A percentile compares a stretch with the other conserved stretches of the same genome.
phyloP scores from a whole-genome alignment of 2,113 vertebrate genomes.

The Xenus cinereus region DNA sequence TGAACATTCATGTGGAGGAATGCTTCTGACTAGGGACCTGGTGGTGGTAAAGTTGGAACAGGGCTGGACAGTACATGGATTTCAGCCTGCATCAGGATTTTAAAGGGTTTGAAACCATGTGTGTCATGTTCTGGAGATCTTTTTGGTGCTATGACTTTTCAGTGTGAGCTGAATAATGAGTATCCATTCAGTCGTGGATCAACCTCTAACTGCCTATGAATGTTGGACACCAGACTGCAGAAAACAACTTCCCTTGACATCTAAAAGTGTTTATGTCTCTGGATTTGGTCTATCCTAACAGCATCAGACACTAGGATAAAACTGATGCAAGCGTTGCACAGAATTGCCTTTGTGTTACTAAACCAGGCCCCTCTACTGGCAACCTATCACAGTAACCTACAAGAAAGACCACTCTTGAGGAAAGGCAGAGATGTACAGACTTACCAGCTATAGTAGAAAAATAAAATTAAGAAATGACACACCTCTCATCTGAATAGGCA shows the following conservation, averaged over 20 bases:
- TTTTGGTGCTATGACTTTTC: not conserved
- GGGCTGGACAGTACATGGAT: not conserved
- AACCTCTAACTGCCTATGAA: not conserved
- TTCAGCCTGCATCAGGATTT: not conserved
- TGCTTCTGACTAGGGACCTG: not conserved
- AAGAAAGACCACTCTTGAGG: accelerated
- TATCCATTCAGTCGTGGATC: not conserved
- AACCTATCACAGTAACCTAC: not conserved
- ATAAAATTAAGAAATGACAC: not conserved
- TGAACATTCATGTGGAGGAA: accelerated
- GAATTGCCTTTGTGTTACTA: not conserved
- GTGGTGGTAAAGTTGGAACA: not conserved
- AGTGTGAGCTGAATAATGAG: not conserved
- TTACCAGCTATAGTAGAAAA: not conserved
- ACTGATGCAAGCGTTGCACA: not conserved
- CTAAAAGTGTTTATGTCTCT: not conserved
- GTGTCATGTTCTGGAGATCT: not conserved
- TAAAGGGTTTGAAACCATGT: not conserved
- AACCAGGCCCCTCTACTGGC: not conserved
- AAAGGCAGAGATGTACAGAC: not conserved
- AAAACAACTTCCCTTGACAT: not conserved
- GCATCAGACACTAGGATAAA: not conserved
- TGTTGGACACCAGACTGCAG: not conserved
- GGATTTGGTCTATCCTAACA: not conserved
- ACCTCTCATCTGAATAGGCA: not conserved